Evolutionary conservation across 1,140 invertebrate genomes (phyloP).

Genomic region (Radopholus similis): DNA sequence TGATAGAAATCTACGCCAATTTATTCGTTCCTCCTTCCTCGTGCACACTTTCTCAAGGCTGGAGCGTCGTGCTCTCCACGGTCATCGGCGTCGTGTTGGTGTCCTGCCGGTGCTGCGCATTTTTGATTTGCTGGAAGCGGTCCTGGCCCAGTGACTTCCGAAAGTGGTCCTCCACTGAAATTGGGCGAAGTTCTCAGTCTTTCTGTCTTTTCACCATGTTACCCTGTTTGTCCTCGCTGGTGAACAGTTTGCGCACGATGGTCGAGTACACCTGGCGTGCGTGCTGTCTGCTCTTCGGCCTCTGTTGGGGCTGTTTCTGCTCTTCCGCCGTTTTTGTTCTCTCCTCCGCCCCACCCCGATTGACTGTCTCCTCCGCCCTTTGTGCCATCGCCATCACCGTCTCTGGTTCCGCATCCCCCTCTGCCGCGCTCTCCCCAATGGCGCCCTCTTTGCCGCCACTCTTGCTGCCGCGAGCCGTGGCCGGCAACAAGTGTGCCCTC

Average conservation of each 20-base stretch:
- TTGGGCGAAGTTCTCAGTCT: neutral
- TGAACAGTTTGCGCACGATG: neutral
- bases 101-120: neutral
- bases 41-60: too few species aligned
- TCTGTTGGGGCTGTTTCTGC: neutral
- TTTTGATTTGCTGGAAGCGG: constrained; percentile 10
- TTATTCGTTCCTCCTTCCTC: too few species aligned
- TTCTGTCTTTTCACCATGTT: neutral
- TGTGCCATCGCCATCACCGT: neutral
- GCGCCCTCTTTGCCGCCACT: neutral
- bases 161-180: constrained; percentile 18
- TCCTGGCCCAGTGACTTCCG: constrained; percentile 13
- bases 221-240: constrained; percentile 20
- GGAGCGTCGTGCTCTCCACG: too few species aligned
- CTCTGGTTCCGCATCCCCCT: neutral
- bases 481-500: neutral
- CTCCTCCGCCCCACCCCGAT: neutral
- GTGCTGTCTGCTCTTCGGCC: neutral
- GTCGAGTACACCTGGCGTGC: neutral
- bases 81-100: too few species aligned
- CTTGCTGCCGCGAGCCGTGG: neutral
- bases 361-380: neutral
- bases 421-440: neutral
- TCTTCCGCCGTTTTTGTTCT: neutral
- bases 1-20: too few species aligned